These are phyloP conservation scores for Magallana gigas DNA, from an alignment of 1,140 invertebrate species.

Conservation along the genomic window DNA sequence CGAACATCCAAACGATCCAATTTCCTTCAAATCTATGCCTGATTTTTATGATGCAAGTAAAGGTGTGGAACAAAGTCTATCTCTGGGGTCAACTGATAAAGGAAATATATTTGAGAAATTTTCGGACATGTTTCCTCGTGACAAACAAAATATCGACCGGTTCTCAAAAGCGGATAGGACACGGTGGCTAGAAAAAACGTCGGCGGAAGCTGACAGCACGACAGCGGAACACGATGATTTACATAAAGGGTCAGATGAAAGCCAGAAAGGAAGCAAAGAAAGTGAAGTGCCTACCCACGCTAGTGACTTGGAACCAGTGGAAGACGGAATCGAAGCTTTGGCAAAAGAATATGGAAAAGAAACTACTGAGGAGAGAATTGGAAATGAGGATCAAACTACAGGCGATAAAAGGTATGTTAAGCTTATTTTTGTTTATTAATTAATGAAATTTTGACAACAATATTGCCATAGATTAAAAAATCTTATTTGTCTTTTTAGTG, in stretches of 20 bases:
- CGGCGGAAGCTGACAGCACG: constrained; percentile 69
- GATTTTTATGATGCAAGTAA: constrained; percentile 67
- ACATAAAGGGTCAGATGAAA: not conserved
- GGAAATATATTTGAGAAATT: constrained; percentile 69
- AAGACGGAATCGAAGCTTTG: constrained; percentile 35
- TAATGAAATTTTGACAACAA: not conserved
- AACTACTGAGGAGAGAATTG: not conserved
- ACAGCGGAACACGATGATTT: constrained; percentile 60
- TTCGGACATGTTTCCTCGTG: constrained; percentile 58
- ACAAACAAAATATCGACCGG: not conserved
- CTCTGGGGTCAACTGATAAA: constrained; percentile 38
- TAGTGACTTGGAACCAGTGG: not conserved
- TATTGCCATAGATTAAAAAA: not conserved
- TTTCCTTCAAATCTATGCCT: constrained; percentile 67
- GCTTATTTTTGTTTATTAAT: not conserved
- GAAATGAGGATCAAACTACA: not conserved
- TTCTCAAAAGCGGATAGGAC: constrained; percentile 5
- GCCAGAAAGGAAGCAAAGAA: not conserved
- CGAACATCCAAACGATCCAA: constrained; percentile 66
- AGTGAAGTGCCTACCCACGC: not conserved
- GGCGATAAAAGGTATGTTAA: not conserved
- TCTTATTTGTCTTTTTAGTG: not conserved
- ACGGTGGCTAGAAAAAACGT: constrained; percentile 57
- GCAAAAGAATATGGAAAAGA: constrained; percentile 31
- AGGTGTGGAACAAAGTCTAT: constrained; percentile 39